Evolutionary conservation across 2,797 vertebrate genomes (phyloP), one percentile per base, ranked within the genome.

Genomic region (Synanceia verrucosa): DNA sequence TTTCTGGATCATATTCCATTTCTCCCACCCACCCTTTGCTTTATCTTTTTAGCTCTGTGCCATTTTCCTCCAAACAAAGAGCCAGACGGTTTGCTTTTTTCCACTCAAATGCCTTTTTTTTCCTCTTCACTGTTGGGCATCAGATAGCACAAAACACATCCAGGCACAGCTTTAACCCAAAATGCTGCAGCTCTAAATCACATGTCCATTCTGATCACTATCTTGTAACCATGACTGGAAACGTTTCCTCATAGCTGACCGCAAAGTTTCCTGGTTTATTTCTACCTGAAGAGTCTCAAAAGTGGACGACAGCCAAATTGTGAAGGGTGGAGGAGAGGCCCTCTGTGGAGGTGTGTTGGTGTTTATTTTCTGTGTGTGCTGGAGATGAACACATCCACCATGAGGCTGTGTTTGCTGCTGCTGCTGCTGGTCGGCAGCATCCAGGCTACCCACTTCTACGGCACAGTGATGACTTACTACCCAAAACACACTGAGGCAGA

Each of bases 381-480:
- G 4, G 41, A 50, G 31, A 23, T 16, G 0, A 1, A 1, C 29
- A 19, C 39, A 10, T 23, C n/a, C 72, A 70, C 13, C 0, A 87
- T 84, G 86, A 24, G 1, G 8, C 13, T 37, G n/a, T 18, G 6
- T 14, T 26, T 57, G 41, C 26, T 47, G 5, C 8, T 81, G 72
- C 36, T 84, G 34, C 52, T 86, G 60, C 60, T 87, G 23, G 21
- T 64, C 11, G 37, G 69, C 23, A 6, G 36, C 21, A 4, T 48
- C n/a, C 43, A 21, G 12, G 81, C 83, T 0, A 0, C 21, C 46
- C 82, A 83, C 12, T 90, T 71, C 14, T 39, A 11, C 1, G 88
- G 88, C 11, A 80, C 82, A 2, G 36, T 81, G 33, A 81, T 86
- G 65, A 82, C 68, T 19, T 90, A 73, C 26, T 36, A 66, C 51